These are phyloP conservation scores for Tetrax tetrax DNA, from an alignment of 2,113 vertebrate species.

Conservation along the genomic window DNA sequence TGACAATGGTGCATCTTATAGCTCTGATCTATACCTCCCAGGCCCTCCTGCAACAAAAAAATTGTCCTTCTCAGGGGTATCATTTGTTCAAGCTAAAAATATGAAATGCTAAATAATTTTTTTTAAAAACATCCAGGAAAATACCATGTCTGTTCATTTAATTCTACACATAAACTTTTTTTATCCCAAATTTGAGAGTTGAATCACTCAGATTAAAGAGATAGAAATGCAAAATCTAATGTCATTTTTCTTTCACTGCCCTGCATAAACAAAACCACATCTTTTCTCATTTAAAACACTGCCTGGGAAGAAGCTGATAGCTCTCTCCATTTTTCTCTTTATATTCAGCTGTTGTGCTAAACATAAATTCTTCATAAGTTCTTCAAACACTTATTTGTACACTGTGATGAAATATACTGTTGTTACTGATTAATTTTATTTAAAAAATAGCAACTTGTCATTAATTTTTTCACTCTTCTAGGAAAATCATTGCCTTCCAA, in stretches of 20 bases:
- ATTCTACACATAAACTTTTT: background rate
- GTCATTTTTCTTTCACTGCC: background rate
- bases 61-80: background rate
- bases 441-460: background rate
- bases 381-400: background rate
- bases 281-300: background rate
- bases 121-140: background rate
- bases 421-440: background rate
- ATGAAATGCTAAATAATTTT: background rate
- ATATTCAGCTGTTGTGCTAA: slow-evolving; percentile 1
- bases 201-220: background rate
- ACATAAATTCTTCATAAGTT: background rate
- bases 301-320: background rate
- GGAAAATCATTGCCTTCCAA: background rate
- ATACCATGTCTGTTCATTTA: background rate
- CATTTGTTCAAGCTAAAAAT: background rate
- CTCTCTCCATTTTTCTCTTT: background rate
- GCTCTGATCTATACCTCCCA: background rate
- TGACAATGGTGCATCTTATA: background rate
- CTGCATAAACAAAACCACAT: background rate
- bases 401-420: background rate
- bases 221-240: background rate
- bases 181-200: background rate
- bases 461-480: background rate
- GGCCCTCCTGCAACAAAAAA: background rate